These are phyloP conservation scores for Megaceryle torquata DNA, from an alignment of 2,113 vertebrate genomes.

Conservation along the genomic window DNA sequence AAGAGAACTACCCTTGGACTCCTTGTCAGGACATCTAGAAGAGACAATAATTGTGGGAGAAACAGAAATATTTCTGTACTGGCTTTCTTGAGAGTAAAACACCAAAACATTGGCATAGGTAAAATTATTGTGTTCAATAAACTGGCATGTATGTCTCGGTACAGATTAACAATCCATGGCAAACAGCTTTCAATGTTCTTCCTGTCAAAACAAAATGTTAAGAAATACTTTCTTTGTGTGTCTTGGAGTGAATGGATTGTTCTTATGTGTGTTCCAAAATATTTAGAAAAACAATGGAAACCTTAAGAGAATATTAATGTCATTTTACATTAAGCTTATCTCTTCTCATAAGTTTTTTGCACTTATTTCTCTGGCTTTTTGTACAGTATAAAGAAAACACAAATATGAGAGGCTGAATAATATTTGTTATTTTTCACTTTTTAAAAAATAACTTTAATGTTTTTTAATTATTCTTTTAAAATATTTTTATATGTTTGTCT, in stretches of 20 bases:
- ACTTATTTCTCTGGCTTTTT: conserved; percentile 32
- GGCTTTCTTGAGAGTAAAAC: not conserved
- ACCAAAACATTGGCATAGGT: not conserved
- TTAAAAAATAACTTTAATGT: not conserved
- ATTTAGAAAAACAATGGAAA: conserved; percentile 53
- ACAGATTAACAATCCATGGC: not conserved
- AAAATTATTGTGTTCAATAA: not conserved
- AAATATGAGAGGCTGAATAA: not conserved
- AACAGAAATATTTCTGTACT: not conserved
- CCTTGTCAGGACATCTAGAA: not conserved
- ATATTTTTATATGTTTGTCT: not conserved
- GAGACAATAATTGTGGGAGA: not conserved
- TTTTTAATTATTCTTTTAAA: not conserved
- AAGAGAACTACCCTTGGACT: not conserved
- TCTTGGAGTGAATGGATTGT: not conserved
- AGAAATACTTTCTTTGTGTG: not conserved
- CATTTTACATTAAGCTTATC: not conserved
- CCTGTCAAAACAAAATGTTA: not conserved
- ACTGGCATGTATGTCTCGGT: not conserved
- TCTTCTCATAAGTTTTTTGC: conserved; percentile 20
- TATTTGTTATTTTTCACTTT: not conserved
- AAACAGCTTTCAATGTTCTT: not conserved
- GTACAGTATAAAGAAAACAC: conserved; percentile 8
- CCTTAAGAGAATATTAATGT: conserved; percentile 31
- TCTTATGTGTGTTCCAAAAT: conserved; percentile 30